Conservation (phyloP, 1,140 invertebrate genomes). For the Drosophila pseudoobscura region DNA sequence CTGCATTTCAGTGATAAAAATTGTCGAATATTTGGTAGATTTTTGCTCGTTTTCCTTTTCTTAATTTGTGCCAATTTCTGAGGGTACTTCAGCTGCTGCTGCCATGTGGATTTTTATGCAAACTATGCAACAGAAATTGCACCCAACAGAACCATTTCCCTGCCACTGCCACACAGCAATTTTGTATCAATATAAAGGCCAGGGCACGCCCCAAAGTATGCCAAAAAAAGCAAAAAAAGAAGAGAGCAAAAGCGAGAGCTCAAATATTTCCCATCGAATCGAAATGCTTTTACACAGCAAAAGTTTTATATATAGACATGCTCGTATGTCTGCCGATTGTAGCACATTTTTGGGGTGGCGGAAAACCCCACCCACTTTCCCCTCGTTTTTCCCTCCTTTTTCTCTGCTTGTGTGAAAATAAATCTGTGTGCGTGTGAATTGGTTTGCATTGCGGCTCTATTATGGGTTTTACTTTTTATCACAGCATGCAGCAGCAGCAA, state of each 20-base stretch:
- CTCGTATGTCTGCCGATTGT: conserved; percentile 34
- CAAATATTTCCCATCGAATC: conserved; percentile 41
- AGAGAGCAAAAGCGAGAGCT: conserved; percentile 28
- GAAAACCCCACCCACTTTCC: too few relatives aligned
- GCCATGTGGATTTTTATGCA: conserved; percentile 66
- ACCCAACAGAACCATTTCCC: conserved; percentile 59
- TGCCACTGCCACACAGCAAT: conserved; percentile 40
- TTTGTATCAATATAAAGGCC: conserved; percentile 53
- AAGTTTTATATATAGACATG: conserved; percentile 2
- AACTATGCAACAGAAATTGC: conserved; percentile 56
- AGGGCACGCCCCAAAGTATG: conserved; percentile 21
- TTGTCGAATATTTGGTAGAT: conserved; percentile 29
- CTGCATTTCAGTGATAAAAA: conserved; percentile 61
- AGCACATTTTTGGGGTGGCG: conserved; percentile 8
- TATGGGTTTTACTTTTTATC: conserved; percentile 24
- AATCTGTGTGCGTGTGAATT: conserved; percentile 36
- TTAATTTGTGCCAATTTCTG: conserved; percentile 65
- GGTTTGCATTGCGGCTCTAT: conserved; percentile 41
- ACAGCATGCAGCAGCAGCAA: conserved; percentile 8
- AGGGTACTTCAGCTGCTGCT: conserved; percentile 44
- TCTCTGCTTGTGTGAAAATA: conserved; percentile 14
- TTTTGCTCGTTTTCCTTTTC: conserved; percentile 36
- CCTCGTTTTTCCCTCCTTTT: not conserved
- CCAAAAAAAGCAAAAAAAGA: conserved; percentile 12
- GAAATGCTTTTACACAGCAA: conserved; percentile 42